A percentile compares a stretch with the other conserved stretches of the same genome.
Evolutionary conservation across 2,113 vertebrate genomes (phyloP).

Genomic region (Coracopsis vasa): DNA sequence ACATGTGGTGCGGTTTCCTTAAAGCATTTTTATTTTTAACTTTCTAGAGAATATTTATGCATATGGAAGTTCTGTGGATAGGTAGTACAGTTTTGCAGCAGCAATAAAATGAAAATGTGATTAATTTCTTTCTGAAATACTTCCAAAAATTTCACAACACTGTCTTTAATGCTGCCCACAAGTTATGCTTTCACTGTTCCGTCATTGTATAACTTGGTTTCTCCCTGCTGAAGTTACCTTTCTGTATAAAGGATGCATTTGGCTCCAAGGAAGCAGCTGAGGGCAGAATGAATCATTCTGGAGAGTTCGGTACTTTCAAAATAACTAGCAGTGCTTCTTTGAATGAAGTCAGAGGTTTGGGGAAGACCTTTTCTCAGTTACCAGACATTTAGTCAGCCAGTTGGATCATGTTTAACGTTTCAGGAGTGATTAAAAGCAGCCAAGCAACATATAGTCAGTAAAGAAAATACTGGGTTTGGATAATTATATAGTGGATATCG

Average conservation of each 20-base stretch:
- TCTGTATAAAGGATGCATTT: not conserved
- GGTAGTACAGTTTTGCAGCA: slow-evolving; percentile 7
- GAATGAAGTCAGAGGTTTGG: not conserved
- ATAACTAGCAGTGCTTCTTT: not conserved
- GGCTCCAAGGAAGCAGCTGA: not conserved
- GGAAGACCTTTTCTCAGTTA: not conserved
- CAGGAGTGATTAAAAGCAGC: not conserved
- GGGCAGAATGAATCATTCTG: not conserved
- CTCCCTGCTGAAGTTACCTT: slow-evolving; percentile 6
- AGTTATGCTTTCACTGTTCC: not conserved
- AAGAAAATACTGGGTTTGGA: not conserved
- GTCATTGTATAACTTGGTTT: not conserved
- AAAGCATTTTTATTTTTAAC: slow-evolving; percentile 53
- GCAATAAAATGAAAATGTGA: slow-evolving; percentile 32
- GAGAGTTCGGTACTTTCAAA: not conserved
- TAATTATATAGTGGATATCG: not conserved
- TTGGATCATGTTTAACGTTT: not conserved
- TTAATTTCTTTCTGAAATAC: slow-evolving; percentile 7
- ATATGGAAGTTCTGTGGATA: slow-evolving; percentile 32
- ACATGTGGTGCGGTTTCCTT: slow-evolving; percentile 27
- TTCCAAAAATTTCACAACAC: not conserved
- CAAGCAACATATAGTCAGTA: not conserved
- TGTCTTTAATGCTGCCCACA: not conserved
- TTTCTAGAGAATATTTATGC: slow-evolving; percentile 27
- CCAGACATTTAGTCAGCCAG: not conserved